Base-by-base conservation (phyloP, 2,113 vertebrate species). In the Thunnus thynnus region DNA sequence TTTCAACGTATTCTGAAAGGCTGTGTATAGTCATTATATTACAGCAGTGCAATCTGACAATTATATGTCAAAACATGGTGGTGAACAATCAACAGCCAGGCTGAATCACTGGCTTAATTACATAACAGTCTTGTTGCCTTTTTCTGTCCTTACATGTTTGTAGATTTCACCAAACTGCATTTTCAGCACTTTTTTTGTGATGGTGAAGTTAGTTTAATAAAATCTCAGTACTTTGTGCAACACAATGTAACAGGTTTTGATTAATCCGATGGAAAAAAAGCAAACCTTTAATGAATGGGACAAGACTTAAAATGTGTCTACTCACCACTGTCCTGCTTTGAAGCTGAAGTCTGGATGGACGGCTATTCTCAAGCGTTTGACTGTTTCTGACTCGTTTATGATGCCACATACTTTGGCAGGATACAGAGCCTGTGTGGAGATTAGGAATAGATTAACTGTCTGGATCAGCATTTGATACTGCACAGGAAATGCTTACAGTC, bases 321-420 rank as follows among this genome's bases (percentile, higher is more conserved):
- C 96, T 97, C 92, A 98, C 98, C 97, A 99, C 70, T 99, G 97
- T 88, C 97, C 98, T 17, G 98, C 97, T 93, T 96, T 98, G 88
- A 99, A 99, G 74, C 89, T 94, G 86, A 99, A 98, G 25, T 97
- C 95, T 50, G 94, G 95, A 76, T 96, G 93, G 1, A 98, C 73
- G 0, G 95, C 89, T 88, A 99, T 81, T 47, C 93, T 90, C 56
- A 99, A 90, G 18, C 96, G 96, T 91, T 96, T 98, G 67, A 99
- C 97, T 0, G 91, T 94, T 0, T 96, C 92, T 0, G 98, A 97
- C 84, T 97, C 97, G 0, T 54, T 57, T 3, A 76, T 82, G 63
- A 96, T 94, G 62, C 95, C 96, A 93, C 97, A 97, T 12, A 98
- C 96, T 89, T 94, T 95, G 32, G 97, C 98, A 4, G 95, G 83